phyloP scores from a whole-genome alignment of 1,140 invertebrate genomes.

The Hirudo medicinalis region DNA sequence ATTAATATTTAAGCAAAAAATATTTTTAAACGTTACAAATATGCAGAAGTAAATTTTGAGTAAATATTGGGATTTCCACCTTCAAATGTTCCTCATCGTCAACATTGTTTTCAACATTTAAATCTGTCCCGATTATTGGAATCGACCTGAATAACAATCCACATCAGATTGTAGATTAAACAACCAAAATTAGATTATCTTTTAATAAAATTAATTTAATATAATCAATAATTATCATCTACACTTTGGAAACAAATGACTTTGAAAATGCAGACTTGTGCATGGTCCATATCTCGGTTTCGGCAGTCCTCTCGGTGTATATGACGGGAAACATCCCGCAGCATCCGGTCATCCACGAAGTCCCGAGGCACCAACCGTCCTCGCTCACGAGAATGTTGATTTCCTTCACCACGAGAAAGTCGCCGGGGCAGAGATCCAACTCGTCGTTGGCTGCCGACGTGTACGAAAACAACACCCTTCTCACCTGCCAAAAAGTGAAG shows the following conservation, averaged over 20 bases:
- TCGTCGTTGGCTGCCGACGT: constrained; percentile 63
- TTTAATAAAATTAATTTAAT: no score
- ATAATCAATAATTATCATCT: no score
- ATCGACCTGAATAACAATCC: constrained; percentile 10
- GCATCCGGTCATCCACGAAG: constrained; percentile 68
- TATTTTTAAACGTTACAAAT: no score
- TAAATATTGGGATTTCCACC: no score
- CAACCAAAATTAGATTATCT: no score
- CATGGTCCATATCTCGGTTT: constrained; percentile 77
- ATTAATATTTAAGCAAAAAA: no score
- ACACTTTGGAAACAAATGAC: no score
- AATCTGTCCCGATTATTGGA: constrained; percentile 19
- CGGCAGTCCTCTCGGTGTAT: constrained; percentile 65
- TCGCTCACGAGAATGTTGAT: constrained; percentile 56
- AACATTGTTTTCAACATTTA: background rate
- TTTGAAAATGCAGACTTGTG: constrained; percentile 45
- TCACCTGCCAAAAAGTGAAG: constrained; percentile 45
- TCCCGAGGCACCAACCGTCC: constrained; percentile 74
- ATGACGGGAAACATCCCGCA: constrained; percentile 65
- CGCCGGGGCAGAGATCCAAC: constrained; percentile 65
- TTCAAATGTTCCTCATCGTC: no score
- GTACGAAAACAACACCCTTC: constrained; percentile 66
- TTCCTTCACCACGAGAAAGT: constrained; percentile 66
- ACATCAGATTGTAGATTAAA: no score
- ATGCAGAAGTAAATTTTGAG: no score